Evolutionary conservation across 1,140 invertebrate genomes (phyloP).

Genomic region (Ceratina calcarata): DNA sequence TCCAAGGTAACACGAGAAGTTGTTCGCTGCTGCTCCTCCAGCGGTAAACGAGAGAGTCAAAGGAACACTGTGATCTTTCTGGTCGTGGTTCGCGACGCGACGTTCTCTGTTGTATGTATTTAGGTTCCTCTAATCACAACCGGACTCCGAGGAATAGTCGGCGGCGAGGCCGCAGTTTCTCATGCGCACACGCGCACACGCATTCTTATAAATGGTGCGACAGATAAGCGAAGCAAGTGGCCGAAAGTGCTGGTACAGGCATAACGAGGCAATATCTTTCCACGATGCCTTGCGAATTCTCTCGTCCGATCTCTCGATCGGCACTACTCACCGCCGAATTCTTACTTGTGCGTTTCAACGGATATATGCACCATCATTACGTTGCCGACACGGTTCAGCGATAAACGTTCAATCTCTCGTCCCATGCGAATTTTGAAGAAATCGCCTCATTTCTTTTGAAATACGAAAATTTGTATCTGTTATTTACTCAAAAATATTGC

Average conservation of each 20-base stretch:
- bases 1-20: slow-evolving; percentile 23
- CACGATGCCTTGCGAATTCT: slow-evolving; percentile 14
- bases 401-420: neutral
- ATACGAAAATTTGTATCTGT: too few relatives aligned
- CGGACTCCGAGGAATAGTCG: neutral
- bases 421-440: neutral
- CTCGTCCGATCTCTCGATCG: slow-evolving; percentile 2
- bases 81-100: neutral
- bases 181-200: neutral
- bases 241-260: slow-evolving; percentile 24
- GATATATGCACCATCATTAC: slow-evolving; percentile 16
- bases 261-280: slow-evolving; percentile 47
- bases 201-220: slow-evolving; percentile 28
- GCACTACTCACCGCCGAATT: neutral
- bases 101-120: neutral
- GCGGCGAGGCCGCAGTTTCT: slow-evolving; percentile 29
- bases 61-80: slow-evolving; percentile 4
- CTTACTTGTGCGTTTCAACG: slow-evolving; percentile 14
- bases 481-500: too few relatives aligned
- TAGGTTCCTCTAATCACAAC: slow-evolving; percentile 35
- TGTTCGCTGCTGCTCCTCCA: neutral
- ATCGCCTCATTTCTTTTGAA: neutral
- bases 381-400: neutral
- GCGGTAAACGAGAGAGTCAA: neutral
- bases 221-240: slow-evolving; percentile 49